Percentiles rank a stretch among this genome's conserved stretches.
Evolutionary conservation across 2,797 vertebrate genomes (phyloP).

Genomic region (Acanthiza pusilla): DNA sequence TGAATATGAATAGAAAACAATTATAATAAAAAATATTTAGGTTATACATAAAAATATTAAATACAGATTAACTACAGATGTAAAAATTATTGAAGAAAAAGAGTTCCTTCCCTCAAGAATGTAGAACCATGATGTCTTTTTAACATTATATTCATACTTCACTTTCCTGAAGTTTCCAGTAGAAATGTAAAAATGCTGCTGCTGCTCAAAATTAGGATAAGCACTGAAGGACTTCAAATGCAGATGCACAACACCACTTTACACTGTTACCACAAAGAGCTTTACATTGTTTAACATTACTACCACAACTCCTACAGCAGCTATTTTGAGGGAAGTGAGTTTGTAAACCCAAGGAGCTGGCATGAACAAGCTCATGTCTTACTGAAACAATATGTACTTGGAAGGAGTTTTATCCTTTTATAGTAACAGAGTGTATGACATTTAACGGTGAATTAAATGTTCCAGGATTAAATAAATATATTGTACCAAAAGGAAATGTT

Average conservation of each 20-base stretch:
- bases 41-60: not conserved
- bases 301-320: not conserved
- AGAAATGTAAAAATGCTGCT: not conserved
- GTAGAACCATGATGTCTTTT: not conserved
- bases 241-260: not conserved
- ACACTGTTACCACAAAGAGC: not conserved
- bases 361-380: not conserved
- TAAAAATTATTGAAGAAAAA: not conserved
- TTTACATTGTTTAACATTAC: not conserved
- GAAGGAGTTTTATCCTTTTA: slow-evolving; percentile 21
- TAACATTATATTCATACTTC: not conserved
- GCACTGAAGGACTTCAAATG: not conserved
- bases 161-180: not conserved
- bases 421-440: not conserved
- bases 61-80: not conserved
- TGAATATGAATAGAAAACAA: not conserved
- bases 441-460: not conserved
- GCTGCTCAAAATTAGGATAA: not conserved
- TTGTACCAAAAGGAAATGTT: not conserved
- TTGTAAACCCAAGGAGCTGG: not conserved
- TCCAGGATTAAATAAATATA: not conserved
- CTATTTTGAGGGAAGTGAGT: not conserved
- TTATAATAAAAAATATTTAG: not conserved
- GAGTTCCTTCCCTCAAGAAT: not conserved
- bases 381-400: not conserved